phyloP scores from a whole-genome alignment of 1,140 invertebrate genomes.

The Drosophila burlai region DNA sequence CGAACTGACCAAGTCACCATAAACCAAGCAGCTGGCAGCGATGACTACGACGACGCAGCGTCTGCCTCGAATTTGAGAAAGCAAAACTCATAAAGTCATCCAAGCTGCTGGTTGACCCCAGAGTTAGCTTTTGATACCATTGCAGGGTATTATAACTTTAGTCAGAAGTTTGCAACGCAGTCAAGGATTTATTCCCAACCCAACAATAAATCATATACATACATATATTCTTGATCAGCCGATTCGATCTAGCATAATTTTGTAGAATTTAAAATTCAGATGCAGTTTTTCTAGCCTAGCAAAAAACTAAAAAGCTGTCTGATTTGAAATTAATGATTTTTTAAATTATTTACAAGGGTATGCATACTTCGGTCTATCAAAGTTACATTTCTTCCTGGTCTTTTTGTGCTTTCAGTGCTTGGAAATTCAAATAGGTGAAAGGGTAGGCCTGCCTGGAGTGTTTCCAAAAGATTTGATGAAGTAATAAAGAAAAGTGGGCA shows the following conservation, averaged over 20 bases:
- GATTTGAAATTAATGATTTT: neutral
- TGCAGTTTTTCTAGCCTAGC: neutral
- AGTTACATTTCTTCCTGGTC: neutral
- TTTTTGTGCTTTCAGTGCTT: constrained; percentile 18
- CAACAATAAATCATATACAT: neutral
- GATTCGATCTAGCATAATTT: neutral
- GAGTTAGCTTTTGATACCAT: neutral
- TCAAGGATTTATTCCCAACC: neutral
- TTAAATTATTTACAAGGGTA: neutral
- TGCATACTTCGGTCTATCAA: neutral
- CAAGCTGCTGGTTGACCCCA: neutral
- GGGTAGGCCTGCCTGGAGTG: constrained; percentile 8
- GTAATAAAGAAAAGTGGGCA: constrained; percentile 26
- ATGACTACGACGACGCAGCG: constrained; percentile 41
- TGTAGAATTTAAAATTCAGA: neutral
- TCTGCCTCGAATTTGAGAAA: constrained; percentile 44
- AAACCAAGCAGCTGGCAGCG: constrained; percentile 21
- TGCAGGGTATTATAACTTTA: neutral
- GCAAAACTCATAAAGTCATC: constrained; percentile 24
- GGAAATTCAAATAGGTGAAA: constrained; percentile 36
- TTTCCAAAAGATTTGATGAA: constrained; percentile 31
- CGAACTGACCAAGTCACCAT: constrained; percentile 58
- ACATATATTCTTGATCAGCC: no score
- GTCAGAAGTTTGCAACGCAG: neutral
- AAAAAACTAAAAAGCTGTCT: neutral